Base-by-base conservation (phyloP, 1,140 invertebrate genomes). In the Ooceraea biroi region DNA sequence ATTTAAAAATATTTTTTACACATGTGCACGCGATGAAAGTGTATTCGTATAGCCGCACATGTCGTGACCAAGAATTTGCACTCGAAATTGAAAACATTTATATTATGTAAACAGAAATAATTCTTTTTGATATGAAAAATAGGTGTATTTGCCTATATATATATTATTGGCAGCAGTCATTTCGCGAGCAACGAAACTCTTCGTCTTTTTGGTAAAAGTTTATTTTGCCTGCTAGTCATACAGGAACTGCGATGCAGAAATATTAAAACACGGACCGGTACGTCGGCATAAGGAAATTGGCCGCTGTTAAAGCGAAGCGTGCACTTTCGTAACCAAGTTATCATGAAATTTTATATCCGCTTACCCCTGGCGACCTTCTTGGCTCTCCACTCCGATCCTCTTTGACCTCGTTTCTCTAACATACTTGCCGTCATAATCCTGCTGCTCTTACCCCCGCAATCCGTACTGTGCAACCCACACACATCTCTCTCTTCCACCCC, bases 351-450 rank as follows among this genome's bases (percentile, higher is more conserved):
- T 88, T 85, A 88, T 88, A 83, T 87, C 76, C 83, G 82, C 76
- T 65, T 57, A 80, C 27, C 55, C 63, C 22, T 63, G 52, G 57
- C 73, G 50, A 84, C 86, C 63, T 84, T 82, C 83, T 87, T 82
- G 66, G 30, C 63, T 57, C 55, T 58, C 68, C 66, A 78, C 74
- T 82, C 22, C 30, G 57, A 52, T 85, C 76, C 57, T 66, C 55
- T 88, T 78, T 88, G 87, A 88, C 86, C 87, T 82, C 87, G 76
- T 88, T 88, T 82, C 86, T 69, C n/a, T n/a, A 82, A 82, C 83
- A 82, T 88, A 82, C 84, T 87, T 88, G 69, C 60, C 74, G 55
- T 87, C 65, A 82, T 88, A 85, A 88, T 88, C 85, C 63, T 65
- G 7, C 30, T 66, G 66, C 50, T 63, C 71, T 60, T 7, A 55